Evolutionary conservation across 2,113 vertebrate species (phyloP), one percentile per base, ranked within the genome.

Genomic region (Corythornis madagascariensis): DNA sequence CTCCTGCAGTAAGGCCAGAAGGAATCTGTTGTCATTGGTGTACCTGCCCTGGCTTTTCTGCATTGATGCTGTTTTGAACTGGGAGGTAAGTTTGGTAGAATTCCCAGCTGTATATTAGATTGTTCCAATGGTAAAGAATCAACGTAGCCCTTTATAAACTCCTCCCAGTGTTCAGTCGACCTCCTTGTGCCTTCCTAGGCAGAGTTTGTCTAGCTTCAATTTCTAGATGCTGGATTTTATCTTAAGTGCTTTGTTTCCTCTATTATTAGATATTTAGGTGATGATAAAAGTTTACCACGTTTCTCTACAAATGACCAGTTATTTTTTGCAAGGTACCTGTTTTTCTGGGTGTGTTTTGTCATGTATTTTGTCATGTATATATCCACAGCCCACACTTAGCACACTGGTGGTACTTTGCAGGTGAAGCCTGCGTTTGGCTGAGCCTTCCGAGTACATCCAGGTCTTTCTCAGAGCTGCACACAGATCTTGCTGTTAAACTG

Each of bases 1-100:
- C 2, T 90, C 4, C 22, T 85, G 10, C 13, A 53, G 19, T 35
- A 45, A 88, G 24, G 40, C 26, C 6, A 14, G 35, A 65, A 73
- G 17, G n/a, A 60, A 14, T 43, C 4, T 63, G 0, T 60, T 61
- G 48, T 31, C 22, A 52, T 83, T 12, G n/a, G 1, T 2, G 0
- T 35, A 28, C 31, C 67, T 67, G 31, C 52, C 22, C 26, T 3
- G 3, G 89, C 33, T 52, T 70, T 67, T 43, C 47, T 84, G 31
- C 10, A 15, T 19, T 63, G 20, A 31, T 57, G 29, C 3, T 63
- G 13, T 50, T 86, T 45, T 82, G 40, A 59, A 33, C 53, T 86
- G 16, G 48, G 53, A 65, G 17, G 22, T 38, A 26, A 17, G 33
- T 76, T 74, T 47, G 48, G 17, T 48, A 35, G 16, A 67, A 38